These are phyloP conservation scores for Potamarius usumacintae DNA, from an alignment of 2,113 vertebrate genomes.

Conservation along the genomic window DNA sequence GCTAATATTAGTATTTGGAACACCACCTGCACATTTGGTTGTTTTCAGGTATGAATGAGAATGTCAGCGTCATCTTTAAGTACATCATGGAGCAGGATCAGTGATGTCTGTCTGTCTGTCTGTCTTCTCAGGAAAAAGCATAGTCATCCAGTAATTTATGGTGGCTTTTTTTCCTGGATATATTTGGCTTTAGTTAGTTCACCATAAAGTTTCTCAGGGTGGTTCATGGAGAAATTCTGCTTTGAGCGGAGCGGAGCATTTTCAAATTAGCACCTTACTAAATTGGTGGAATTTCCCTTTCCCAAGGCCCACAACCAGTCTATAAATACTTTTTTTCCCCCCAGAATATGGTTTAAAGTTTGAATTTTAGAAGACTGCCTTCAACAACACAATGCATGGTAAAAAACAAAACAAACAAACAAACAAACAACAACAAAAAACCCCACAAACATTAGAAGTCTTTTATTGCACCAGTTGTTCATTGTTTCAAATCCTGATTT, in stretches of 20 bases:
- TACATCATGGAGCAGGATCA: slow-evolving; percentile 16
- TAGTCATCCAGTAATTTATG: slow-evolving; percentile 61
- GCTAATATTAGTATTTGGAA: neutral
- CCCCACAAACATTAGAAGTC: neutral
- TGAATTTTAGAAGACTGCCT: slow-evolving; percentile 29
- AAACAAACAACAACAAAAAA: neutral
- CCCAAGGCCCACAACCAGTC: slow-evolving; percentile 31
- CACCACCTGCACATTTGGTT: neutral
- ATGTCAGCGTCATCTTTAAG: neutral
- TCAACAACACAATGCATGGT: neutral
- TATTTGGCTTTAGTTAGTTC: slow-evolving; percentile 50
- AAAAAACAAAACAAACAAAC: neutral
- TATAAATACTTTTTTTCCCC: slow-evolving; percentile 40
- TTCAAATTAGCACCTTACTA: slow-evolving; percentile 59
- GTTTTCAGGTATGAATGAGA: neutral
- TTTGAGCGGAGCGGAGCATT: slow-evolving; percentile 46
- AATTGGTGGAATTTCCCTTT: slow-evolving; percentile 54
- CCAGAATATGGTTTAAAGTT: slow-evolving; percentile 24
- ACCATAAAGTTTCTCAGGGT: slow-evolving; percentile 53
- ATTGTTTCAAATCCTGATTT: neutral
- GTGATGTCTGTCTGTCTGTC: slow-evolving; percentile 26
- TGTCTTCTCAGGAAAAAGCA: slow-evolving; percentile 22
- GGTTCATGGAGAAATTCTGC: slow-evolving; percentile 60
- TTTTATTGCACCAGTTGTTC: neutral
- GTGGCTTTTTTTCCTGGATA: slow-evolving; percentile 54